These are phyloP conservation scores for Ceuthmochares aereus DNA, from an alignment of 2,113 vertebrate genomes.

Conservation along the genomic window DNA sequence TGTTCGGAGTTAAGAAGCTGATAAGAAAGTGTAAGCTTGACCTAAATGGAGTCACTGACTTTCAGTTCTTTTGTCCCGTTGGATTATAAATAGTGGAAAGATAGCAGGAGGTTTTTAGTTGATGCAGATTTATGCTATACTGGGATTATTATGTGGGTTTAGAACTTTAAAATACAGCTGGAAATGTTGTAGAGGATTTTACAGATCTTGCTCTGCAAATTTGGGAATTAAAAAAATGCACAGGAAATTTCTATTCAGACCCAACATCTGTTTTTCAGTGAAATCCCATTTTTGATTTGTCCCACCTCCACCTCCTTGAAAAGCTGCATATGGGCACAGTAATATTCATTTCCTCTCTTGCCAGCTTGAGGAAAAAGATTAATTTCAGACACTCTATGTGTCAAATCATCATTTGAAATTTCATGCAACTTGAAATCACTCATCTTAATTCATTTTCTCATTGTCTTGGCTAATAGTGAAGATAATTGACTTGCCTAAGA, in stretches of 20 bases:
- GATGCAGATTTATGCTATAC: conserved; percentile 1
- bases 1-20: not conserved
- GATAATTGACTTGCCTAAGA: not conserved
- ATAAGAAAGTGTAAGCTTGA: not conserved
- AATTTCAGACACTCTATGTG: not conserved
- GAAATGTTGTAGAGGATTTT: conserved; percentile 27
- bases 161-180: not conserved
- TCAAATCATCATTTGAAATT: not conserved
- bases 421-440: not conserved
- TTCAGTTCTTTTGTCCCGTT: not conserved
- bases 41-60: not conserved
- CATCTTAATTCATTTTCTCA: not conserved
- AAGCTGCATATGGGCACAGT: not conserved
- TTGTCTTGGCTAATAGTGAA: not conserved
- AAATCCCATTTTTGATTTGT: not conserved
- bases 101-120: not conserved
- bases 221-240: conserved; percentile 19
- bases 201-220: conserved; percentile 34
- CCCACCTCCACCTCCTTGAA: not conserved
- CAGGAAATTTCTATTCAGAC: conserved; percentile 12
- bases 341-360: conserved; percentile 20
- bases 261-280: conserved; percentile 24
- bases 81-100: not conserved
- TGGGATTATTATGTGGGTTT: not conserved
- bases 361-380: not conserved